Base-by-base conservation (phyloP, 2,888 invertebrate species). In the Pseudanteris insignis region DNA sequence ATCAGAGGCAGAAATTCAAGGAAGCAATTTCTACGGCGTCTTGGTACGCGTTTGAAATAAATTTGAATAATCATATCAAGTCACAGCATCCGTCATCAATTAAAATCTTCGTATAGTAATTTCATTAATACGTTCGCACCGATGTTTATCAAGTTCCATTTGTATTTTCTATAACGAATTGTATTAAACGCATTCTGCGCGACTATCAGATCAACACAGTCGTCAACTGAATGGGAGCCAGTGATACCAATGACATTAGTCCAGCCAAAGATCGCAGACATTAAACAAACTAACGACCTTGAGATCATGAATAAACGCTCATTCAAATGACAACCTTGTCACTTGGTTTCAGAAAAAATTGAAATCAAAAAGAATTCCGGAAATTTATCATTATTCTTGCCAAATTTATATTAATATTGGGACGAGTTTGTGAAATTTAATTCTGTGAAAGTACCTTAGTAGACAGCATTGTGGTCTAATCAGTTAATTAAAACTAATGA, bases 191-290 rank as follows among this genome's bases (percentile, higher is more conserved):
- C 8, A 34, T 53, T 48, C 46, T 58, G 63, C 25, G 38, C 44
- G 47, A 24, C 51, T 51, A 55, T 40, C 53, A 38, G n/a, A n/a
- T n/a, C n/a, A 13, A 28, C 3, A 29, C 38, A 24, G 37, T 30
- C 5, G 32, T 13, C 32, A 7, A 8, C 5, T 21, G 54, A 54
- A 47, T 46, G 43, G 40, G 24, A 40, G 15, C 24, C 38, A 50
- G 61, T 61, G 44, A 37, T 61, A 61, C 14, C 40, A 54, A 29
- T 38, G 54, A 48, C 50, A 50, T 48, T 50, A 43, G 61, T 54
- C 54, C 38, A 44, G 33, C 61, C 21, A 6, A 10, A 40, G 28
- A 18, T 15, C 32, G 32, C 32, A 26, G 24, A 36, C 32, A 38
- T 32, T 7, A 24, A 29, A n/a, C 37, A 30, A 53, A 53, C 43